Evolutionary conservation across 1,140 invertebrate genomes (phyloP).

Genomic region (Heliothis subflexa): DNA sequence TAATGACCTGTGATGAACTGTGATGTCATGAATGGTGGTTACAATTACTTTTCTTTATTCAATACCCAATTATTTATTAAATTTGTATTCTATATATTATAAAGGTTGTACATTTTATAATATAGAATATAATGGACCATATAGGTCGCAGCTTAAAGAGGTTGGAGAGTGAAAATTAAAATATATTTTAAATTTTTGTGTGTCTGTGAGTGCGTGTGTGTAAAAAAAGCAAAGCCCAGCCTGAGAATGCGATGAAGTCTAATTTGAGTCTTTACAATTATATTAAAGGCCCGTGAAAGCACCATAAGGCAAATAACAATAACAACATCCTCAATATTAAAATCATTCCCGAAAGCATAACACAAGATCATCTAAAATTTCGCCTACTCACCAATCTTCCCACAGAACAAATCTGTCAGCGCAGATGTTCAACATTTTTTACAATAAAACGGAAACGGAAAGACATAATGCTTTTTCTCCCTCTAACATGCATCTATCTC

Average conservation of each 20-base stretch:
- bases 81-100: no score
- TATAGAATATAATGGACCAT: no score
- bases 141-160: no score
- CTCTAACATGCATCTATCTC: slow-evolving; percentile 62
- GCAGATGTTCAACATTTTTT: slow-evolving; percentile 78
- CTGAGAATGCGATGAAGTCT: no score
- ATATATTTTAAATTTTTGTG: no score
- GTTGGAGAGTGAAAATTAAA: no score
- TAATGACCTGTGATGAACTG: no score
- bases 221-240: not conserved
- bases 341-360: slow-evolving; percentile 14
- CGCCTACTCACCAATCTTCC: slow-evolving; percentile 56
- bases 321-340: slow-evolving; percentile 16
- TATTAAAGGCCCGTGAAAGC: not conserved
- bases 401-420: slow-evolving; percentile 64
- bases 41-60: no score
- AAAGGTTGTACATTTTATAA: no score
- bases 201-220: no score
- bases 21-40: no score
- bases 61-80: no score
- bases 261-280: not conserved
- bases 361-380: slow-evolving; percentile 43
- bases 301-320: slow-evolving; percentile 17
- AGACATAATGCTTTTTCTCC: slow-evolving; percentile 68
- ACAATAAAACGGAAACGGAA: slow-evolving; percentile 81